Evolutionary conservation across 2,797 vertebrate species (phyloP).

Genomic region (Spinus pinus): DNA sequence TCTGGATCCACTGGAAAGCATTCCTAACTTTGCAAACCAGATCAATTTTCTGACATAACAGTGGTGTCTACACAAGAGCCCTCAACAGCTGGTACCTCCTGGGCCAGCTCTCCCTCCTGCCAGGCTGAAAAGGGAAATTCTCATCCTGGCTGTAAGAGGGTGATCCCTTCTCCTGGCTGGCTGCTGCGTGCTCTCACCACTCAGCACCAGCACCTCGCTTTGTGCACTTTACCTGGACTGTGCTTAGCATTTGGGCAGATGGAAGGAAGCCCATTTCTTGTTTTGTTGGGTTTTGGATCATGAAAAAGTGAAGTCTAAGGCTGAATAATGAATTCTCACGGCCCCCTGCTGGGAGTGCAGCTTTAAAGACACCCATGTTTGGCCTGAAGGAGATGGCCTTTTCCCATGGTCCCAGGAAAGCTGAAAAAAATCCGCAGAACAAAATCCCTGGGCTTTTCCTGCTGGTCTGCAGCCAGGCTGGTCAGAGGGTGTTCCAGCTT

Average conservation of each 20-base stretch:
- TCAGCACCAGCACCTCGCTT: not conserved
- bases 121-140: not conserved
- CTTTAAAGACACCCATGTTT: not conserved
- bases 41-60: not conserved
- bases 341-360: not conserved
- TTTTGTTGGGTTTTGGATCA: not conserved
- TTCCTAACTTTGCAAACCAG: not conserved
- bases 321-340: not conserved
- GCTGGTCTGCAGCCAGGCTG: not conserved
- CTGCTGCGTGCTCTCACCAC: not conserved
- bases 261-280: not conserved
- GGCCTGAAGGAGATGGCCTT: not conserved
- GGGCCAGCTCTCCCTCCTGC: not conserved
- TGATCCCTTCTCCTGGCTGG: not conserved
- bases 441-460: not conserved
- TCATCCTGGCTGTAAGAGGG: not conserved
- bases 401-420: not conserved
- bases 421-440: not conserved
- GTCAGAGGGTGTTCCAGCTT: not conserved
- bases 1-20: not conserved
- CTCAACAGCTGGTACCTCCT: not conserved
- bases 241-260: not conserved
- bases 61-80: not conserved
- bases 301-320: not conserved
- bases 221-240: accelerated